These are phyloP conservation scores for Teleopsis dalmanni DNA, from an alignment of 1,140 invertebrate species.

Conservation along the genomic window DNA sequence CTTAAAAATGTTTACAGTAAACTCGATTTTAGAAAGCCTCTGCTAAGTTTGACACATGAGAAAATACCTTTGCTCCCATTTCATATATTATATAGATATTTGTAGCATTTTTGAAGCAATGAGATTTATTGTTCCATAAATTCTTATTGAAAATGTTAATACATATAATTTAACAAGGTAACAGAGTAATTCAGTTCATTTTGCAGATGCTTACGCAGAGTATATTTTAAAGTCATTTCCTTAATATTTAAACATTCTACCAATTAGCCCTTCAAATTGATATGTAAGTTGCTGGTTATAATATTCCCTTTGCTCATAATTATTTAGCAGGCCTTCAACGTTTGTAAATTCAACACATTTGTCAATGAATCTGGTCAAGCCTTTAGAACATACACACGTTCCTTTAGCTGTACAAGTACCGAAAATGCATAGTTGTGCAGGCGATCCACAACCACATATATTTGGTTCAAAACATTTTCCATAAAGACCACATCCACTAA, in stretches of 20 bases:
- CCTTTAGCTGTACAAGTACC: constrained; percentile 24
- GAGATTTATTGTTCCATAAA: constrained; percentile 11
- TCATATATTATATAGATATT: no score
- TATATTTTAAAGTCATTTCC: no score
- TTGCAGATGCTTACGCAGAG: no score
- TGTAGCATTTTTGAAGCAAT: constrained; percentile 6
- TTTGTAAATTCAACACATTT: constrained; percentile 17
- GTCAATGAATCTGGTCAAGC: constrained; percentile 25
- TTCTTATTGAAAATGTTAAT: no score
- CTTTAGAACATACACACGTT: constrained; percentile 22
- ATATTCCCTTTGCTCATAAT: constrained; percentile 9
- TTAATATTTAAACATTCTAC: constrained; percentile 21
- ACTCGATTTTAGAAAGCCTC: no score
- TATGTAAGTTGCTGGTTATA: constrained; percentile 20
- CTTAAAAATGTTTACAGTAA: no score
- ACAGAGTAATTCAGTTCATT: no score
- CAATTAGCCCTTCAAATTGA: constrained; percentile 32
- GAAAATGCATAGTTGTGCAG: constrained; percentile 17
- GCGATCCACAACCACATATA: constrained; percentile 26
- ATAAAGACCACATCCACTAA: constrained; percentile 29
- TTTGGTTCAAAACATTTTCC: constrained; percentile 29
- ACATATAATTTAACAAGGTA: no score
- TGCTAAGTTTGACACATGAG: no score
- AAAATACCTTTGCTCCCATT: no score
- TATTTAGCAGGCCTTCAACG: constrained; percentile 12